Base-by-base conservation (phyloP, 2,797 vertebrate species). In the Falco biarmicus region DNA sequence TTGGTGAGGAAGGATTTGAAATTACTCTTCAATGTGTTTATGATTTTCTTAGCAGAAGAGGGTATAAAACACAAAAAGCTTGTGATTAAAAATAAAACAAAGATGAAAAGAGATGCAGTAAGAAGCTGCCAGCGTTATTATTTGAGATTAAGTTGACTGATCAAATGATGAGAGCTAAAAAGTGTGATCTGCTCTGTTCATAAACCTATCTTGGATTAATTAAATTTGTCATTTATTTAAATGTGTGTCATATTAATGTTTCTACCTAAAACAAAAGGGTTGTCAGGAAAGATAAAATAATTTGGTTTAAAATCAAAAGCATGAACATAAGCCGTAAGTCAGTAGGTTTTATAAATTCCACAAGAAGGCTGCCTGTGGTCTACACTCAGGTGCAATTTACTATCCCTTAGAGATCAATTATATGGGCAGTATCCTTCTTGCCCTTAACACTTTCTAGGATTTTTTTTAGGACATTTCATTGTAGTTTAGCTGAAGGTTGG, bases 181-280 rank as follows among this genome's bases (percentile, higher is more conserved):
- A 57, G 26, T 34, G 25, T 29, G 63, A 77, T 90, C 37, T 75
- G n/a, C 53, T 87, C 56, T 69, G 20, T 11, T 83, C 57, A 39
- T 54, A 92, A 93, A 78, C 16, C 74, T 41, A 4, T 28, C 57
- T 31, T 37, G 64, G 73, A 85, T 91, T 90, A 96, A 91, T 53
- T 77, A 83, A 90, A 91, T 60, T 53, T 92, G 45, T 45, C 66
- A 53, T 79, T 92, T 83, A 22, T 88, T 89, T 86, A 76, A 94
- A 78, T 65, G 43, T 56, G 11, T 24, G 54, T 45, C 37, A n/a
- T 19, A 18, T 39, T 60, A 68, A 84, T 11, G 12, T 66, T 90
- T 90, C 76, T 84, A 32, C 41, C 41, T 39, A 74, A 86, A 92
- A 81, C 73, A 90, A 84, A 94, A 60, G 48, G 7, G 18, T 18